Evolutionary conservation across 2,113 vertebrate genomes (phyloP).

Genomic region (Uropsilus gracilis): DNA sequence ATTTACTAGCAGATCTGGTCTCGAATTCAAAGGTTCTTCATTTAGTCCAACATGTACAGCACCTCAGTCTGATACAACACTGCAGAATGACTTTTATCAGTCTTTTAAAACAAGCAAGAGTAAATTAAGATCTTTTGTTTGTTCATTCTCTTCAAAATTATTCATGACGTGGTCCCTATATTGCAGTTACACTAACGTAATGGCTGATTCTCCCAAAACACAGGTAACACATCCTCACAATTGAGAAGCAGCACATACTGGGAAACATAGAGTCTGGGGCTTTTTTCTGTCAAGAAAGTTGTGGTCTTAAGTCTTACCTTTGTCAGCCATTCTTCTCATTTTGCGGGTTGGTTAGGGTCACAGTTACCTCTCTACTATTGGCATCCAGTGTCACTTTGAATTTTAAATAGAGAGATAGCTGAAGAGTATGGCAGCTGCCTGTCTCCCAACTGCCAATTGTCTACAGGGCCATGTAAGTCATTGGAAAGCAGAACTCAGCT

Average conservation of each 20-base stretch:
- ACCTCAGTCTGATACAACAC: neutral
- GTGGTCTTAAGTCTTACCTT: constrained; percentile 82
- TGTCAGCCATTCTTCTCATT: constrained; percentile 82
- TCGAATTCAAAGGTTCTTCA: neutral
- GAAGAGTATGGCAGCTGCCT: constrained; percentile 84
- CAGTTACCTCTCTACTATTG: constrained; percentile 73
- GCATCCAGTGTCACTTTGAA: constrained; percentile 70
- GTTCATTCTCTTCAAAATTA: neutral
- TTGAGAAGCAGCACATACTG: neutral
- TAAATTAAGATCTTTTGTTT: neutral
- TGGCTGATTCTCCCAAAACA: neutral
- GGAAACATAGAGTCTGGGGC: neutral
- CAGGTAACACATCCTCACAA: neutral
- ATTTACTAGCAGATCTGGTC: neutral
- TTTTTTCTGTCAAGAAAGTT: neutral
- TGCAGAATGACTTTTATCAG: neutral
- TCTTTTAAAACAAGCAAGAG: neutral
- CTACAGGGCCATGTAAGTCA: constrained; percentile 55
- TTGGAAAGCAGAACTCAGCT: constrained; percentile 70
- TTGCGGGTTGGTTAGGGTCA: constrained; percentile 34
- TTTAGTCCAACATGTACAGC: neutral
- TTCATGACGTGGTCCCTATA: neutral
- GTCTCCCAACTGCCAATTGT: constrained; percentile 78
- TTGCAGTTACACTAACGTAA: neutral
- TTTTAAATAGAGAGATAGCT: constrained; percentile 89